Conservation (phyloP, 2,797 vertebrate species). For the Rhinogobio ventralis region DNA sequence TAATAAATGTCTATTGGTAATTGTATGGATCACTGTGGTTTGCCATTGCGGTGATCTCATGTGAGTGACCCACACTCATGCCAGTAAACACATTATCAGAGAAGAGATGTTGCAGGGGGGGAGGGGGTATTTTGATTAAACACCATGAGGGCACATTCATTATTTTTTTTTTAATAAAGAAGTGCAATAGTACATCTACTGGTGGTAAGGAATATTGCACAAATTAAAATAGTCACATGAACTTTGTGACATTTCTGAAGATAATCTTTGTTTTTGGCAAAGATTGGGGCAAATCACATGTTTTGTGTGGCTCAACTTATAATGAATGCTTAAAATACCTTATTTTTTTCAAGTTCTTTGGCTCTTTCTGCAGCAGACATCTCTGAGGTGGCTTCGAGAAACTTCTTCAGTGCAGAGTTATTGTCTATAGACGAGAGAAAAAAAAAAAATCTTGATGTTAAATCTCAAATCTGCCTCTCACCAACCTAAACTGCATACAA, state of each 20-base stretch:
- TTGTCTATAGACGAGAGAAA: constrained; percentile 62
- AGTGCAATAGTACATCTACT: neutral
- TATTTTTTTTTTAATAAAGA: rapidly evolving
- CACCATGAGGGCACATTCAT: too few species aligned
- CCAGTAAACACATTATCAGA: neutral
- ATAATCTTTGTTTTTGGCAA: neutral
- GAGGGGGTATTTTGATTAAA: too few species aligned
- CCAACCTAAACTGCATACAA: neutral
- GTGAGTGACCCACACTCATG: neutral
- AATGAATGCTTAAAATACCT: constrained; percentile 74
- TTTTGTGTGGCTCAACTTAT: neutral
- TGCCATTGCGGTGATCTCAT: neutral
- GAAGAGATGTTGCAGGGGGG: too few species aligned
- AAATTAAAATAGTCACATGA: neutral
- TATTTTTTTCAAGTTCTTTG: constrained; percentile 88
- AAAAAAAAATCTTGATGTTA: too few species aligned
- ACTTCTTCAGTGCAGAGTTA: constrained; percentile 88
- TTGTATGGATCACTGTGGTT: neutral
- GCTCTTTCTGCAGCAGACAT: constrained; percentile 90
- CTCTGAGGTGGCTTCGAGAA: constrained; percentile 87
- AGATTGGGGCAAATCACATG: neutral
- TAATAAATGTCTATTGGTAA: too few species aligned
- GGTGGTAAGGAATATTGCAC: neutral
- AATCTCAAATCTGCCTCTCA: neutral
- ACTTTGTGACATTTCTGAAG: too few species aligned